Evolutionary conservation across 92 coral and sea anemone genomes (phyloP).

Genomic region (Pocillopora grandis): DNA sequence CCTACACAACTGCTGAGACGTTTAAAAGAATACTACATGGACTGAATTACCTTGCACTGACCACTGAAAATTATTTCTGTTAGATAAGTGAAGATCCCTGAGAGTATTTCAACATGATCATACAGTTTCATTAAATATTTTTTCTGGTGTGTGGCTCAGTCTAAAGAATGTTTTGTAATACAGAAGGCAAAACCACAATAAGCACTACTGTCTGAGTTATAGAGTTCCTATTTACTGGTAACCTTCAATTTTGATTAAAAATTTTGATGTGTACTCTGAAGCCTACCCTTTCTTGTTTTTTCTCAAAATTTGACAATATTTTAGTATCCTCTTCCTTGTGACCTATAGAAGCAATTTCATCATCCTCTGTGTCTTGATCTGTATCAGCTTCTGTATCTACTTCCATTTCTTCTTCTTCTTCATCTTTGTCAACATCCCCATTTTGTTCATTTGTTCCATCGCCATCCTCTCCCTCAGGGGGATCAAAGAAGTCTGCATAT

Average conservation of each 20-base stretch:
- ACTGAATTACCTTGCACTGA: no score
- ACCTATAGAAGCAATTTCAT: constrained; percentile 33
- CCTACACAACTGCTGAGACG: no score
- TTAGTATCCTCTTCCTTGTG: constrained; percentile 21
- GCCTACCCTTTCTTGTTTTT: constrained; percentile 77
- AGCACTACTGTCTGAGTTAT: no score
- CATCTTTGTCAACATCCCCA: constrained; percentile 25
- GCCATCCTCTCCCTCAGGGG: constrained; percentile 57
- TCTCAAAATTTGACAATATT: constrained; percentile 68
- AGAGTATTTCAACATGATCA: no score
- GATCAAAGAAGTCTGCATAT: constrained; percentile 91
- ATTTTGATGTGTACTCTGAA: neutral
- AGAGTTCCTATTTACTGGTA: neutral
- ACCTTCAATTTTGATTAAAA: neutral
- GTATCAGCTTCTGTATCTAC: constrained; percentile 16
- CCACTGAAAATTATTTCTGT: no score
- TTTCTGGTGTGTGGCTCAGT: no score
- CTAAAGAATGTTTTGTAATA: no score
- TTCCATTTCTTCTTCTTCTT: constrained; percentile 37
- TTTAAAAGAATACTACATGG: no score
- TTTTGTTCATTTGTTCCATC: neutral
- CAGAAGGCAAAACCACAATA: no score
- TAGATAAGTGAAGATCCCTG: no score
- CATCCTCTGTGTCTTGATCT: constrained; percentile 31
- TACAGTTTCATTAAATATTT: no score